Conservation (phyloP, 2,113 vertebrate genomes). For the Meleagris gallopavo region DNA sequence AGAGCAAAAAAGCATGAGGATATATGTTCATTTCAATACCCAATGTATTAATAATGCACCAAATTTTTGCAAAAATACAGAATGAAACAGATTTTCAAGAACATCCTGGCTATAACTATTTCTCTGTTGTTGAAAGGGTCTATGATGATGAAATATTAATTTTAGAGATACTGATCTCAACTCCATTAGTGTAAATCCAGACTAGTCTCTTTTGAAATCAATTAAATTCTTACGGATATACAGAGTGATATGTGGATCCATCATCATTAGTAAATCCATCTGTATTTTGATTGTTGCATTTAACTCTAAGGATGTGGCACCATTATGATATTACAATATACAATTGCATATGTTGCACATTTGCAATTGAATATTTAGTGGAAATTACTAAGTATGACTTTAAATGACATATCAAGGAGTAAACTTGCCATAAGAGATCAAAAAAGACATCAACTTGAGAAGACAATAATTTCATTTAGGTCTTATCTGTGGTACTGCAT, state of each 20-base stretch:
- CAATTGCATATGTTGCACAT: not conserved
- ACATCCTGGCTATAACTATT: slow-evolving; percentile 33
- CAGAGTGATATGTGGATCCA: not conserved
- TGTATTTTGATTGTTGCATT: not conserved
- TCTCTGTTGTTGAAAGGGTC: slow-evolving; percentile 59
- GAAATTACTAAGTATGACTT: not conserved
- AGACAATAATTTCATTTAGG: slow-evolving; percentile 27
- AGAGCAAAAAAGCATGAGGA: slow-evolving; percentile 68
- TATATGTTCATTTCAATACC: slow-evolving; percentile 60
- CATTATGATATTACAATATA: not conserved
- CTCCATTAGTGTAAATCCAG: slow-evolving; percentile 14
- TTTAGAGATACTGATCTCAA: slow-evolving; percentile 26
- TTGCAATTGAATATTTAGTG: not conserved
- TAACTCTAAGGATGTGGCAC: not conserved
- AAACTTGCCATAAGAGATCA: not conserved
- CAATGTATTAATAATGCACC: slow-evolving; percentile 60
- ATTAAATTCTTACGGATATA: not conserved
- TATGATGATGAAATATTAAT: not conserved
- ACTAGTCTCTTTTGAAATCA: not conserved
- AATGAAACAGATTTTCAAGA: slow-evolving; percentile 64
- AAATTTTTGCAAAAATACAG: slow-evolving; percentile 40
- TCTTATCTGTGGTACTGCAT: not conserved
- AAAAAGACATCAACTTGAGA: slow-evolving; percentile 17
- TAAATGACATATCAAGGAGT: slow-evolving; percentile 16
- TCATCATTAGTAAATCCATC: not conserved